Evolutionary conservation across 2,888 invertebrate genomes (phyloP).

Genomic region (Nebria brevicollis): DNA sequence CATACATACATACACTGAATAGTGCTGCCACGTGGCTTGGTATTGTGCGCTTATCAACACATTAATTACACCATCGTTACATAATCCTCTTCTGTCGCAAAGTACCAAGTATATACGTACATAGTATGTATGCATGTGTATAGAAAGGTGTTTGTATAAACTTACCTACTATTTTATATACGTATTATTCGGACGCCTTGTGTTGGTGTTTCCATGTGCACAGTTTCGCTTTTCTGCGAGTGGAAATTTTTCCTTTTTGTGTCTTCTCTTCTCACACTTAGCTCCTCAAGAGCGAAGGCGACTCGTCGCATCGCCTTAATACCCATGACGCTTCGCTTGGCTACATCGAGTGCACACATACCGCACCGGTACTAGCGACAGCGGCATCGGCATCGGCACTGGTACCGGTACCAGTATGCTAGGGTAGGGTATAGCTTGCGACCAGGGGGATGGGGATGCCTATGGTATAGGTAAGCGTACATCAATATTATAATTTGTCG

Average conservation of each 20-base stretch:
- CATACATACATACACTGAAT: neutral
- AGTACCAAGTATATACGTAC: neutral
- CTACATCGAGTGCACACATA: neutral
- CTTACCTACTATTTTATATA: neutral
- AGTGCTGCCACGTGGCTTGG: slow-evolving; percentile 9
- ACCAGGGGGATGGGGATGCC: neutral
- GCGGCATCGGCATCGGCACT: neutral
- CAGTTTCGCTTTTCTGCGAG: slow-evolving; percentile 21
- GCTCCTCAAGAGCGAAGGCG: slow-evolving; percentile 9
- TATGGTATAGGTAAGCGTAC: slow-evolving; percentile 49
- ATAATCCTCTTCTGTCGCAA: slow-evolving; percentile 34
- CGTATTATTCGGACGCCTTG: neutral
- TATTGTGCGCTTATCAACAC: slow-evolving; percentile 32
- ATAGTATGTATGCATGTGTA: neutral
- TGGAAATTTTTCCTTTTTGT: slow-evolving; percentile 21
- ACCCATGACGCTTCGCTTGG: slow-evolving; percentile 15
- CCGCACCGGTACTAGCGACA: neutral
- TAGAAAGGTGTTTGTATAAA: too few relatives aligned
- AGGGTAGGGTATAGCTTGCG: neutral
- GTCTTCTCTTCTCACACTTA: slow-evolving; percentile 15
- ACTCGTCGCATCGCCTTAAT: neutral
- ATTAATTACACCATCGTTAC: slow-evolving; percentile 40
- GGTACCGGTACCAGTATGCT: neutral
- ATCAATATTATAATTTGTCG: slow-evolving; percentile 64
- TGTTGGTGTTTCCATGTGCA: slow-evolving; percentile 6